phyloP scores from a whole-genome alignment of 2,888 invertebrate species.

The Aleiodes leptofemur region DNA sequence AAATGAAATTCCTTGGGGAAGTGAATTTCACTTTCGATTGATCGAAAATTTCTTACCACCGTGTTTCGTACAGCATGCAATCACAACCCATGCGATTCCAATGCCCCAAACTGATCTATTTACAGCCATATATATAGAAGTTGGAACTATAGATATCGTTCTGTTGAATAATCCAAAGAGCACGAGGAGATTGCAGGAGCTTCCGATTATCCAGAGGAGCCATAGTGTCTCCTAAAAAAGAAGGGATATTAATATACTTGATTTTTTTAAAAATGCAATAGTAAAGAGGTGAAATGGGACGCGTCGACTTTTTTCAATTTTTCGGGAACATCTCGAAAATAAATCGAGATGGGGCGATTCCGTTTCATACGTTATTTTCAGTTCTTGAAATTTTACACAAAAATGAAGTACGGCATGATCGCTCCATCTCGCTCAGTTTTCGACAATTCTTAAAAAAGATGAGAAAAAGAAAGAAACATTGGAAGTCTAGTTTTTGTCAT shows the following conservation, averaged over 20 bases:
- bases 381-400: not conserved
- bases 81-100: conserved; percentile 78
- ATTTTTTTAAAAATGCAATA: too few species aligned
- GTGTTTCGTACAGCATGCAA: conserved; percentile 78
- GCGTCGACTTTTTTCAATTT: not conserved
- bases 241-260: conserved; percentile 1
- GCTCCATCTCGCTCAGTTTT: too few species aligned
- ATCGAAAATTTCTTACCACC: conserved; percentile 70
- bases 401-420: not conserved
- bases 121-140: conserved; percentile 76
- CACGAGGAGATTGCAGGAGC: conserved; percentile 72
- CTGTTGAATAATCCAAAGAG: conserved; percentile 74
- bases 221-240: conserved; percentile 64
- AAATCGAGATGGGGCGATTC: too few species aligned
- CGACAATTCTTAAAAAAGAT: too few species aligned
- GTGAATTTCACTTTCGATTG: too few species aligned
- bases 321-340: not conserved
- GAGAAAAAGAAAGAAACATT: too few species aligned
- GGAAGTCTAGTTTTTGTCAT: too few species aligned
- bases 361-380: too few species aligned
- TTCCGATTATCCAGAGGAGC: conserved; percentile 72
- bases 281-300: too few species aligned
- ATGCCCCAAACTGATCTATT: conserved; percentile 78
- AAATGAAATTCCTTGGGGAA: too few species aligned
- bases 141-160: conserved; percentile 74